These are phyloP conservation scores for Eupithecia dodoneata DNA, from an alignment of 2,888 invertebrate genomes.

Conservation along the genomic window DNA sequence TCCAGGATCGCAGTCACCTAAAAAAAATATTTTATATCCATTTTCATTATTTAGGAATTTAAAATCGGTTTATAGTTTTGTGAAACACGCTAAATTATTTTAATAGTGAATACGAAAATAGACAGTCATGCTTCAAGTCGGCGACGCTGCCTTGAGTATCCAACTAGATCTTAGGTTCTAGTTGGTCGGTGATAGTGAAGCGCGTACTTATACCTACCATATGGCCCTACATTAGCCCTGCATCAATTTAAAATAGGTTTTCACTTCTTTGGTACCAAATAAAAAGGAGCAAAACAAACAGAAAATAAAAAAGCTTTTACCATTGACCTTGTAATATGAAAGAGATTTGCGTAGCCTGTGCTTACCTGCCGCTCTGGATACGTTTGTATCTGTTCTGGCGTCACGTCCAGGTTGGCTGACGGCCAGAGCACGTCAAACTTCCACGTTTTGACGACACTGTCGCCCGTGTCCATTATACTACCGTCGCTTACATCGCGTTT, in stretches of 20 bases:
- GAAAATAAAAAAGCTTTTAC: neutral
- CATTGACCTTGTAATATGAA: neutral
- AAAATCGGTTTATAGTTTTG: too few species aligned
- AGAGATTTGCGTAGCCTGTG: neutral
- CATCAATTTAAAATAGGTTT: neutral
- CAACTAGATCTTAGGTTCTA: neutral
- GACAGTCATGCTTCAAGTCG: neutral
- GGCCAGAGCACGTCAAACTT: constrained; percentile 93
- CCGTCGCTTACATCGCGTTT: constrained; percentile 69
- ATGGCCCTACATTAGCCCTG: neutral
- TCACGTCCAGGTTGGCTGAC: constrained; percentile 87
- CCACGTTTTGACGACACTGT: constrained; percentile 78
- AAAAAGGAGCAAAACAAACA: neutral
- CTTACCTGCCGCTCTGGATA: constrained; percentile 88
- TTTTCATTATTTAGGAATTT: too few species aligned
- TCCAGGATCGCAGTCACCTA: constrained; percentile 87
- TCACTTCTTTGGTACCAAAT: neutral
- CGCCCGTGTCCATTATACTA: constrained; percentile 71
- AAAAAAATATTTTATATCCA: too few species aligned
- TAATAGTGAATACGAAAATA: too few species aligned
- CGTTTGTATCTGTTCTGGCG: constrained; percentile 90
- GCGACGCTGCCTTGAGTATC: neutral
- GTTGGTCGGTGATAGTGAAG: neutral
- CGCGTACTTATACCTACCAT: neutral
- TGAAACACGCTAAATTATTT: too few species aligned